phyloP scores from a whole-genome alignment of 2,888 invertebrate species.

The Uropetala carovei region DNA sequence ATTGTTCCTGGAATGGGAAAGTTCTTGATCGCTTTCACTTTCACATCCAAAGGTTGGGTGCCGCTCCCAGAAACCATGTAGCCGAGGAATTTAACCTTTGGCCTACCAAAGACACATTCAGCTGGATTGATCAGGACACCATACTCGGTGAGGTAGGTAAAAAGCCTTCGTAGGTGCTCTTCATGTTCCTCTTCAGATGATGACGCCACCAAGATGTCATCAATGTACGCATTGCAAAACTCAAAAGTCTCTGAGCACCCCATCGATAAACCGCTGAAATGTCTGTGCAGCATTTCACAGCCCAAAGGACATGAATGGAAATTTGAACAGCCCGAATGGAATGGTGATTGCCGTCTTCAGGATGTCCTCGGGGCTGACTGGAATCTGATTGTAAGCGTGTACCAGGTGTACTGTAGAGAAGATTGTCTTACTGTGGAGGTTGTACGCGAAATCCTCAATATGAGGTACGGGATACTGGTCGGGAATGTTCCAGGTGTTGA shows the following conservation, averaged over 20 bases:
- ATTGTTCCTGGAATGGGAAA: too few species aligned
- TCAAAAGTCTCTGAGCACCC: neutral
- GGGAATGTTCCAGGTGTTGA: neutral
- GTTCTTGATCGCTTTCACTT: slow-evolving; percentile 73
- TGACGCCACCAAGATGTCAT: neutral
- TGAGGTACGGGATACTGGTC: neutral
- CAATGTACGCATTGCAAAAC: neutral
- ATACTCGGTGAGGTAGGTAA: too few species aligned
- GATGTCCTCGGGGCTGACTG: neutral
- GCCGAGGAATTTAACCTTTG: too few species aligned
- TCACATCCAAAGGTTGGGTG: slow-evolving; percentile 80
- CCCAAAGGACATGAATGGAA: too few species aligned
- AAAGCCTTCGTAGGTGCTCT: neutral
- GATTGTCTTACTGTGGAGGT: neutral
- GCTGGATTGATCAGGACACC: too few species aligned
- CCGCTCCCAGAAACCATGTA: too few species aligned
- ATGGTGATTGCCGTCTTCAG: neutral
- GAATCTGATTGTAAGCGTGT: neutral
- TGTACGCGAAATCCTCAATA: neutral
- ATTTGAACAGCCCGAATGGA: too few species aligned
- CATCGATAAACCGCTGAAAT: slow-evolving; percentile 26
- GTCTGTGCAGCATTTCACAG: neutral
- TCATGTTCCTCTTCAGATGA: neutral
- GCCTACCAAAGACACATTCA: too few species aligned
- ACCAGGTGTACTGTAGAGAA: neutral